These are phyloP conservation scores for Melanotaenia pygmaea DNA, from an alignment of 2,797 vertebrate genomes.

Conservation along the genomic window DNA sequence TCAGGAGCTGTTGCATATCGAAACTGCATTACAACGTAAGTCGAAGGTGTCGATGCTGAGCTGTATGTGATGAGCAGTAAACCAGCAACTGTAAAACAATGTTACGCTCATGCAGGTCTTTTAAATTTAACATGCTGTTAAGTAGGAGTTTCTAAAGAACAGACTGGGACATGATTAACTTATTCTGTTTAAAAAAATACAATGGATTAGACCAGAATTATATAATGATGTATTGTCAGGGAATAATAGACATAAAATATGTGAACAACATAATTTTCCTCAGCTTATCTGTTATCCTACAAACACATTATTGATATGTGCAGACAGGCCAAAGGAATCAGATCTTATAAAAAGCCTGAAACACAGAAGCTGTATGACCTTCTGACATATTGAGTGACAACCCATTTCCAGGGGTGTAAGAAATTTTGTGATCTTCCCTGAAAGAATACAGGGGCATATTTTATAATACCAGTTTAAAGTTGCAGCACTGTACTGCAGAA, in stretches of 20 bases:
- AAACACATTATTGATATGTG: background rate
- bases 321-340: slow-evolving; percentile 1
- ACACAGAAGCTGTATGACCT: background rate
- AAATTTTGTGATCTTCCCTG: slow-evolving; percentile 17
- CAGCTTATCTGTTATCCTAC: background rate
- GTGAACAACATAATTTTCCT: background rate
- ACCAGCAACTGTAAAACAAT: background rate
- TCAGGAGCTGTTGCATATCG: background rate
- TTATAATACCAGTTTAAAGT: slow-evolving; percentile 48
- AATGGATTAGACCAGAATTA: too few species aligned
- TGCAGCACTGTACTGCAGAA: slow-evolving; percentile 14
- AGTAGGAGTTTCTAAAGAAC: too few species aligned
- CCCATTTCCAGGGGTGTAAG: slow-evolving; percentile 23
- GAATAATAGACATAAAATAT: background rate
- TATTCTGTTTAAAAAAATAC: too few species aligned
- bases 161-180: too few species aligned
- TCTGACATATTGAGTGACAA: slow-evolving; percentile 22
- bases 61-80: background rate
- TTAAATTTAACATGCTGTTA: too few species aligned
- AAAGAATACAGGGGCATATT: slow-evolving; percentile 15
- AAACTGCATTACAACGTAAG: too few species aligned
- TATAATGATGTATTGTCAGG: background rate
- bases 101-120: too few species aligned
- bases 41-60: background rate
- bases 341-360: too few species aligned